These are phyloP conservation scores for Antennarius striatus DNA, from an alignment of 2,113 vertebrate genomes.

Conservation along the genomic window DNA sequence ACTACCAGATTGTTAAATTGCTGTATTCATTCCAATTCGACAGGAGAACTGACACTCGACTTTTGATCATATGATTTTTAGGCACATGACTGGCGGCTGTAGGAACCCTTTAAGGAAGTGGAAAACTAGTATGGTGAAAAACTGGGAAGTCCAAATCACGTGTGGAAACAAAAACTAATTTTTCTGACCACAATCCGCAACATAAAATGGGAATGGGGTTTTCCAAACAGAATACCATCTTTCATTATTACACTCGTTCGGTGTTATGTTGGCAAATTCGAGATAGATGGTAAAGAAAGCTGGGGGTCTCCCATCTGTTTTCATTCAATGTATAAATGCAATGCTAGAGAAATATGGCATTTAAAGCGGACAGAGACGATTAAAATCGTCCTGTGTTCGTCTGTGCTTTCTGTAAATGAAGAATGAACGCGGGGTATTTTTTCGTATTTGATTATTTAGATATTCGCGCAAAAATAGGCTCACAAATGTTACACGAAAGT, in stretches of 20 bases:
- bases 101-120: slow-evolving; percentile 72
- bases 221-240: not conserved
- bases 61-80: slow-evolving; percentile 70
- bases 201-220: not conserved
- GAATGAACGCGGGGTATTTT: not conserved
- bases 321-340: not conserved
- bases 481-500: slow-evolving; percentile 49
- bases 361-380: not conserved
- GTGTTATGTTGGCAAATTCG: not conserved
- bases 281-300: not conserved
- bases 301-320: not conserved
- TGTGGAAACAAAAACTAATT: slow-evolving; percentile 3
- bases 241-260: not conserved
- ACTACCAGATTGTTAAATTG: no score
- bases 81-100: slow-evolving; percentile 68
- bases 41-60: slow-evolving; percentile 39
- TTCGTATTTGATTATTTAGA: not conserved
- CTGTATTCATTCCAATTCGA: not conserved
- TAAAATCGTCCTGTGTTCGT: no score
- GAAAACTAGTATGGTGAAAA: slow-evolving; percentile 64
- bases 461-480: slow-evolving; percentile 6
- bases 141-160: slow-evolving; percentile 51
- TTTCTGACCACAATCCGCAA: not conserved
- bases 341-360: not conserved
- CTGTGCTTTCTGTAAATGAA: not conserved